Evolutionary conservation across 1,140 invertebrate genomes (phyloP).

Genomic region (Atta texana): DNA sequence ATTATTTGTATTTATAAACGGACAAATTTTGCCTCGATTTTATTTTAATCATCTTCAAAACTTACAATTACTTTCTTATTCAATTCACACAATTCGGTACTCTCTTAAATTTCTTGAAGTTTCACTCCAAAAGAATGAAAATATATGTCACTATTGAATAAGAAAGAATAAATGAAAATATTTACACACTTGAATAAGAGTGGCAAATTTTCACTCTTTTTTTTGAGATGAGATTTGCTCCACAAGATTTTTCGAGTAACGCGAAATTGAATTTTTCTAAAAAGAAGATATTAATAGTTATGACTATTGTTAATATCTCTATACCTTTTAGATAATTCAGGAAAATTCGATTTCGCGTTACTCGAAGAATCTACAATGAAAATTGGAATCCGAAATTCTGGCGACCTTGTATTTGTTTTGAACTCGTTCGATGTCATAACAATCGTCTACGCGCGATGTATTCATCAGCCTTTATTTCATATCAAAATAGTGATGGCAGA

Average conservation of each 20-base stretch:
- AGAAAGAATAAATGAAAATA: too few species aligned
- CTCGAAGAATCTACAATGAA: neutral
- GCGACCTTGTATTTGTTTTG: neutral
- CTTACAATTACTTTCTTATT: neutral
- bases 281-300: too few species aligned
- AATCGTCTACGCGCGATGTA: neutral
- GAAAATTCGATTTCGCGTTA: neutral
- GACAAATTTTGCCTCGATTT: neutral
- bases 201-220: too few species aligned
- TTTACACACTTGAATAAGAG: too few species aligned
- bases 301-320: too few species aligned
- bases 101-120: too few species aligned
- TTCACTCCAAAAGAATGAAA: too few species aligned
- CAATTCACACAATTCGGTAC: neutral
- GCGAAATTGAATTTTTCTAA: too few species aligned
- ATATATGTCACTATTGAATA: too few species aligned
- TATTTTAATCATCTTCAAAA: conserved; percentile 7
- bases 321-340: neutral
- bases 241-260: too few species aligned
- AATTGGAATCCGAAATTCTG: neutral
- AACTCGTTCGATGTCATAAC: neutral
- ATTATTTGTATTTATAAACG: neutral
- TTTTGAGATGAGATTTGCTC: too few species aligned
- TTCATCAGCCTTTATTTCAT: neutral
- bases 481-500: conserved; percentile 14